These are phyloP conservation scores for Phrynosoma blainvillii DNA, from an alignment of 2,113 vertebrate species.

Conservation along the genomic window DNA sequence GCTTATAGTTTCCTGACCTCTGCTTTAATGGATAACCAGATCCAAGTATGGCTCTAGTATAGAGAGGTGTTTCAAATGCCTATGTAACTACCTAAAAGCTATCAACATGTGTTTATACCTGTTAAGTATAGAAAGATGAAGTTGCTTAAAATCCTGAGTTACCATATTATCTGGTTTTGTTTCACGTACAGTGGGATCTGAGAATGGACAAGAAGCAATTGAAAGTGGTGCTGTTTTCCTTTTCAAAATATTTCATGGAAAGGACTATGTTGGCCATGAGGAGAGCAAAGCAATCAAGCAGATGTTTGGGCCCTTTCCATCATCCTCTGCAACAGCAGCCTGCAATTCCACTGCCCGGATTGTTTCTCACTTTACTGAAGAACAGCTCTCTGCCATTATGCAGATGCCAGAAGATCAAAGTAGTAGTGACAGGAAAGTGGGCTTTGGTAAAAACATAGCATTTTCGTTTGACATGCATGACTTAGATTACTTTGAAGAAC, in stretches of 20 bases:
- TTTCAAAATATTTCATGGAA: conserved; percentile 90
- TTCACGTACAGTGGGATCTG: conserved; percentile 85
- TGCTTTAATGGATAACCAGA: background rate
- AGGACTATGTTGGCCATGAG: conserved; percentile 86
- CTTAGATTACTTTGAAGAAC: conserved; percentile 85
- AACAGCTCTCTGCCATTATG: conserved; percentile 81
- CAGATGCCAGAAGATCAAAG: conserved; percentile 73
- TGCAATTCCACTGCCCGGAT: conserved; percentile 82
- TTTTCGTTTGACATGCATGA: conserved; percentile 93
- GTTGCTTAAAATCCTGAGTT: conserved; percentile 19
- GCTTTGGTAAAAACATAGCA: conserved; percentile 88
- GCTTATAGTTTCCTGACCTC: background rate
- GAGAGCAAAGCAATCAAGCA: conserved; percentile 92
- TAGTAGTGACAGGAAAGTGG: conserved; percentile 50
- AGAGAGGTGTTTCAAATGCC: background rate
- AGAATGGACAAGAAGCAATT: conserved; percentile 88
- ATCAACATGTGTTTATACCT: too few species aligned
- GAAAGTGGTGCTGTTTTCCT: conserved; percentile 93
- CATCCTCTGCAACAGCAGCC: conserved; percentile 85
- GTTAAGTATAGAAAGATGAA: background rate
- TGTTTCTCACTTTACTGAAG: conserved; percentile 79
- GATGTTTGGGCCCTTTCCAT: conserved; percentile 95
- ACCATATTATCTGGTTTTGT: conserved; percentile 57
- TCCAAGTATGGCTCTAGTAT: background rate
- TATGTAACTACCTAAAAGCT: too few species aligned